phyloP scores from a whole-genome alignment of 2,797 vertebrate species.

The Dipus sagitta region DNA sequence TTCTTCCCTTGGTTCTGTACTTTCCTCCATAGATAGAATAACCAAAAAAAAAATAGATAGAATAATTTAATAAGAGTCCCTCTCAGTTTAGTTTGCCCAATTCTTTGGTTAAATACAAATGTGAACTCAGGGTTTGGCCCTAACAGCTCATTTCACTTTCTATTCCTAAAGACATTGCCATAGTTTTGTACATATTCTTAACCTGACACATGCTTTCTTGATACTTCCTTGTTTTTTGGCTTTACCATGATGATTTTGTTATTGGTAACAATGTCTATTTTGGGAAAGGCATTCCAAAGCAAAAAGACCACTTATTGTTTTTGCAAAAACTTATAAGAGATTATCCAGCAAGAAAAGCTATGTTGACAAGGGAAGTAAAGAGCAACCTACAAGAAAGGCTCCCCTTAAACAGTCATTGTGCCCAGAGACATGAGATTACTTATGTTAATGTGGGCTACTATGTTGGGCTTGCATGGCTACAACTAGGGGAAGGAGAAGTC shows the following conservation, averaged over 20 bases:
- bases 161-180: not conserved
- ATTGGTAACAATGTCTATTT: slow-evolving; percentile 17
- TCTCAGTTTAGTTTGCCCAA: too few relatives aligned
- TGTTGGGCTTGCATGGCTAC: not conserved
- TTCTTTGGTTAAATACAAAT: too few relatives aligned
- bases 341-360: not conserved
- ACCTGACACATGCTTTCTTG: not conserved
- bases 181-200: not conserved
- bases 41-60: too few relatives aligned
- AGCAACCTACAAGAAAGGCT: not conserved
- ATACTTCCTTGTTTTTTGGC: slow-evolving; percentile 14
- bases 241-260: slow-evolving; percentile 22
- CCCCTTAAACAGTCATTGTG: not conserved
- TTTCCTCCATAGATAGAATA: too few relatives aligned
- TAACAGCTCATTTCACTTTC: not conserved
- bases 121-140: too few relatives aligned
- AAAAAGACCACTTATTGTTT: slow-evolving; percentile 23
- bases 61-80: too few relatives aligned
- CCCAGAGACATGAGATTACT: not conserved
- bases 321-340: not conserved
- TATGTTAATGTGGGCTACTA: not conserved
- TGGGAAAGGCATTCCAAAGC: not conserved
- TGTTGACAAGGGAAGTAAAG: not conserved
- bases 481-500: not conserved
- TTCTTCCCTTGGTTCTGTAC: too few relatives aligned